Conservation (phyloP, 2,113 vertebrate species). For the Daboia siamensis region DNA sequence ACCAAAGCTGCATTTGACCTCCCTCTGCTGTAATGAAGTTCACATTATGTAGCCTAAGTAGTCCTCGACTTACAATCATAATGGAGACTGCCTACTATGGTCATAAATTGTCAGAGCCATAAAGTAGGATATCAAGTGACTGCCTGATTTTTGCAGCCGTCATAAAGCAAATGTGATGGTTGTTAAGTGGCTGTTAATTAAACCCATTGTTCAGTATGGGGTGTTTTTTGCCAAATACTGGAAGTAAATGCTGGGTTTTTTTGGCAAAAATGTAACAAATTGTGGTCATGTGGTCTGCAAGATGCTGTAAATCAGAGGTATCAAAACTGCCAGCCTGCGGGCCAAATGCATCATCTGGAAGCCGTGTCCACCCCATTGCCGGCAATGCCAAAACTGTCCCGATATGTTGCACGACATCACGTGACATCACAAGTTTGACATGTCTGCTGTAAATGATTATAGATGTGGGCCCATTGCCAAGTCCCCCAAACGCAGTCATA, state of each 20-base stretch:
- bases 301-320: not conserved
- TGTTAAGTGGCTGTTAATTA: not conserved
- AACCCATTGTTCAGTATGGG: not conserved
- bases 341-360: no score
- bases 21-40: not conserved
- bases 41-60: not conserved
- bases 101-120: not conserved
- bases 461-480: not conserved
- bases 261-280: not conserved
- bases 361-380: no score
- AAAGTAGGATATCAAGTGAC: not conserved
- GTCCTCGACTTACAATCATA: not conserved
- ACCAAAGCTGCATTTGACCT: not conserved
- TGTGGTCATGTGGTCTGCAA: not conserved
- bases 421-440: no score
- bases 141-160: not conserved
- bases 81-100: not conserved
- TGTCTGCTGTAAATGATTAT: not conserved
- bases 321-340: no score
- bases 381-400: no score
- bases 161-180: not conserved
- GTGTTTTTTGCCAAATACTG: not conserved
- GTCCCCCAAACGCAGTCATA: not conserved
- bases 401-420: no score
- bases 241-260: not conserved